phyloP scores from a whole-genome alignment of 2,797 vertebrate species.

The Rhabdophis nuchalis region DNA sequence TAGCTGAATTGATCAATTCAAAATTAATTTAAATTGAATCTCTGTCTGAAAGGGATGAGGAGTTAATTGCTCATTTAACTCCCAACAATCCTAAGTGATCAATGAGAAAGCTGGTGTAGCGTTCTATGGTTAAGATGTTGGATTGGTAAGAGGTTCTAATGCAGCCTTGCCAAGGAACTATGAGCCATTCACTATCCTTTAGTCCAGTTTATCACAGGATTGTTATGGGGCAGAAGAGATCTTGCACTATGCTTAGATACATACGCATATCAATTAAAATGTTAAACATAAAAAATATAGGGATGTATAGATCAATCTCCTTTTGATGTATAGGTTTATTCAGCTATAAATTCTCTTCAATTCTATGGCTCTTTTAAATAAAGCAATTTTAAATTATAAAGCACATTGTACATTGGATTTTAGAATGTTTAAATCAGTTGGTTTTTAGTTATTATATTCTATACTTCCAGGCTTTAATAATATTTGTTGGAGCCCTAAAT shows the following conservation, averaged over 20 bases:
- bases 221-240: background rate
- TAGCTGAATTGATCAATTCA: background rate
- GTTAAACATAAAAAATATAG: background rate
- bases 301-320: background rate
- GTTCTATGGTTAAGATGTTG: background rate
- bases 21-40: background rate
- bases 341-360: background rate
- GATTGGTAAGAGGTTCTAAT: background rate
- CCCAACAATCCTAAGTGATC: background rate
- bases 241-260: background rate
- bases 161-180: background rate
- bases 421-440: background rate
- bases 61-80: background rate
- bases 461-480: background rate
- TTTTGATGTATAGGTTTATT: background rate
- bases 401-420: background rate
- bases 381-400: background rate
- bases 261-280: background rate
- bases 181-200: background rate
- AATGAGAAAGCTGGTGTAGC: background rate
- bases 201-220: background rate
- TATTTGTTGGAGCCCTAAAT: background rate
- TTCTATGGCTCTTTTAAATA: background rate
- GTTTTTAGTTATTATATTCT: background rate
- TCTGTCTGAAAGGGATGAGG: background rate